Evolutionary conservation across 2,888 invertebrate species (phyloP).

Genomic region (Tachystola acroxantha): DNA sequence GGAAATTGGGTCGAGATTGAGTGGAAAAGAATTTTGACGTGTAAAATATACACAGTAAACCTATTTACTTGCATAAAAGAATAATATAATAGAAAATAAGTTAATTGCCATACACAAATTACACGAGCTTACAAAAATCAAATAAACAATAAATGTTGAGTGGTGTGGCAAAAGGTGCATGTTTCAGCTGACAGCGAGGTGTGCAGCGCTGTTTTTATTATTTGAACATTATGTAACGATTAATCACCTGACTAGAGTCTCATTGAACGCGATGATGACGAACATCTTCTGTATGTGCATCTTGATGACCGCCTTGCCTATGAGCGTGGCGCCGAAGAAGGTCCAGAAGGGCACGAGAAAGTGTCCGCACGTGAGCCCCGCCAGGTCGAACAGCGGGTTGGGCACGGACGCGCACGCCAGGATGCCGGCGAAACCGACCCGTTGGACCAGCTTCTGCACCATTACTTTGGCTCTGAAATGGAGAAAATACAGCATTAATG

Average conservation of each 20-base stretch:
- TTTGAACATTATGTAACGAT: too few species aligned
- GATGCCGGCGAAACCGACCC: conserved; percentile 97
- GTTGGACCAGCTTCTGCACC: conserved; percentile 93
- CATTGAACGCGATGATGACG: conserved; percentile 98
- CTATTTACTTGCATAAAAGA: too few species aligned
- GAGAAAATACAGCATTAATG: conserved; percentile 2
- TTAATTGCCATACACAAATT: too few species aligned
- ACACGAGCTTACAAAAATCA: too few species aligned
- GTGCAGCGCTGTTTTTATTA: too few species aligned
- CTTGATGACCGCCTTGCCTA: conserved; percentile 98
- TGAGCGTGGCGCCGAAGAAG: conserved; percentile 98
- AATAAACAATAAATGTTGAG: too few species aligned
- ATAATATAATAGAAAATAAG: too few species aligned
- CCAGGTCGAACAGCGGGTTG: conserved; percentile 99
- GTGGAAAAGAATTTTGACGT: too few species aligned
- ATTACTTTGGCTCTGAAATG: conserved; percentile 85
- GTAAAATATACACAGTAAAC: too few species aligned
- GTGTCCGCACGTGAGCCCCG: conserved; percentile 99
- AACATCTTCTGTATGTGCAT: conserved; percentile 99
- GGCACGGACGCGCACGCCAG: conserved; percentile 98
- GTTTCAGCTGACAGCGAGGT: too few species aligned
- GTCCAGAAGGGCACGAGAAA: conserved; percentile 99
- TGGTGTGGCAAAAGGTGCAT: too few species aligned
- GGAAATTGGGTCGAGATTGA: too few species aligned
- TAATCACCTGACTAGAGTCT: conserved; percentile 91